Base-by-base conservation (phyloP, 2,888 invertebrate genomes). In the Aphidoletes aphidimyza region DNA sequence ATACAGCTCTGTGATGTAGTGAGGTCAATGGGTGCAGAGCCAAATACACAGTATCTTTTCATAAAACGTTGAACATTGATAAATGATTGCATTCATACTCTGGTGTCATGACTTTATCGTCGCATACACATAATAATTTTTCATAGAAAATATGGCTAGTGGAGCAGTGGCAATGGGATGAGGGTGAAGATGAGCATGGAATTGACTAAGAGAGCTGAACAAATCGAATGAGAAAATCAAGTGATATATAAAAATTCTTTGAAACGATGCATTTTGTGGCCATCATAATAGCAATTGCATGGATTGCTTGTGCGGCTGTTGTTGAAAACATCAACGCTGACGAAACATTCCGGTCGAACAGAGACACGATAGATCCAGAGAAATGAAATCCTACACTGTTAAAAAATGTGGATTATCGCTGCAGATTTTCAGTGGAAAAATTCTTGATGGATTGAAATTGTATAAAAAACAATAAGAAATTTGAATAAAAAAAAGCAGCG, bases 61-160 rank as follows among this genome's bases (percentile, higher is more conserved):
- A 69, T 69, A 69, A n/a, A 69, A 69, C 34, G 69, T 69, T 69
- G 69, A 69, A 69, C 69, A 69, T 69, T 69, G 69, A 69, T 69
- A 69, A 69, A 69, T 69, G 69, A 69, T 30, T 69, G 69, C 69
- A 69, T 69, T 69, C 14, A 69, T 69, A n/a, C 69, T 69, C 34
- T 69, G 69, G 69, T 69, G 69, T 69, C 69, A 69, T 69, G 69
- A 69, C 69, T 69, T 69, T 69, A 69, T 69, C 69, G 69, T 69
- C 30, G 69, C 69, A 69, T 69, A 69, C 69, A 69, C 69, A 69
- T 69, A 30, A 69, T 69, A 69, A 69, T 69, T 69, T 69, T 69
- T 69, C 69, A 69, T 69, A 69, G 69, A 69, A 69, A 30, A 69
- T 69, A 69, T 69, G 69, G n/a, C 30, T 30, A 69, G 69, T 69